Base-by-base conservation (phyloP, 2,113 vertebrate genomes). In the Trematomus loennbergii region DNA sequence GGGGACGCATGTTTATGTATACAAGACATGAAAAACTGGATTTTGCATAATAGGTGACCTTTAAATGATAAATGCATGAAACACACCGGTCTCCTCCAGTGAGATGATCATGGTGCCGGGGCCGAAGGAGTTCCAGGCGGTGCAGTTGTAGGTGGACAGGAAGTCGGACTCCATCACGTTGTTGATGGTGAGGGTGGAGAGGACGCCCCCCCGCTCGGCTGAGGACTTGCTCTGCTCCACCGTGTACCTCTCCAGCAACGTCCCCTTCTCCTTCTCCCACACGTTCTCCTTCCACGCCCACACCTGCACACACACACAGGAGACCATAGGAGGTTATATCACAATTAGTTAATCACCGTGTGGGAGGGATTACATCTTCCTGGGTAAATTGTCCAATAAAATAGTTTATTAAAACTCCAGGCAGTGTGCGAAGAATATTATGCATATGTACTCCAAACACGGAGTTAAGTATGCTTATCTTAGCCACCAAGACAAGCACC, bases 261-360 rank as follows among this genome's bases (percentile, higher is more conserved):
- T 95, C 8, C 95, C 95, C 68, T 93, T 97, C 46, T 97, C 98
- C 22, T 95, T 95, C 87, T 99, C 97, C 94, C 98, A 88, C 49
- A 97, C 94, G 54, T 98, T 98, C 92, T 99, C 98, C 88, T 98
- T 97, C 97, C 97, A 99, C 0, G 97, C 96, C 97, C 98, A 99
- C 0, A 97, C 97, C 98, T 98, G 2, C 12, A 43, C 57, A 79
- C 62, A 79, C 62, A 80, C 45, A 69, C 29, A 63, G 20, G 4
- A 43, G 10, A 16, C 20, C 48, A 60, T 10, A 20, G 61, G 5
- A 55, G 18, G 67, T 66, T 9, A 16, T 12, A 59, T 52, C 25
- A 50, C 43, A 15, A 33, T 70, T 25, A 57, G 18, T 52, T 5
- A 5, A 67, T 8, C 36, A 40, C 36, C 36, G 49, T 12, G 29